Base-by-base conservation (phyloP, 2,113 vertebrate species). In the Dicaeum eximium region DNA sequence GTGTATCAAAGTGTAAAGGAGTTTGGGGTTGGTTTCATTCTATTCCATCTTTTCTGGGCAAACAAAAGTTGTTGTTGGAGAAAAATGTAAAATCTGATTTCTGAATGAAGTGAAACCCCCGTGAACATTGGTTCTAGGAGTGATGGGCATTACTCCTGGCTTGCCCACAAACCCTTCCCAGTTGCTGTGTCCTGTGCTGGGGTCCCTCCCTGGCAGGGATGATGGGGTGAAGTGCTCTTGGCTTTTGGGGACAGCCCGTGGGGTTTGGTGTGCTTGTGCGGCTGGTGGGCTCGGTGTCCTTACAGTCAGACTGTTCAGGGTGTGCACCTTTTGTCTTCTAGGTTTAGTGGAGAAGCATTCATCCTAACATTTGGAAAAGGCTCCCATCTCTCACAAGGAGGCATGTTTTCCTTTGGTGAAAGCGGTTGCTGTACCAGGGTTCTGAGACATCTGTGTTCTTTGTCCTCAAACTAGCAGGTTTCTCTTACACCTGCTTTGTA, bases 231-330 rank as follows among this genome's bases (percentile, higher is more conserved):
- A 9, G 23, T 3, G 37, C 64, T 51, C n/a, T 10, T 4, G 21
- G 2, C 11, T 22, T 33, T 2, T 51, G 62, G 5, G 10, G 4
- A 27, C 45, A 30, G 53, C 40, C 12, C 1, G 0, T 0, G 0
- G 13, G n/a, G 5, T 44, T 54, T 4, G 17, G 13, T 35, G 33
- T 15, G 37, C 6, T 2, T 3, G 23, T 50, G 33, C 1, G 1
- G 2, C 80, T 17, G 7, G 21, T 12, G 33, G 20, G 16, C 71
- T 48, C 4, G 2, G 23, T 7, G 9, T 56, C 56, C 73, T 44
- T 35, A 30, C 54, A 12, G 11, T 31, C 5, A 2, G 23, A 3
- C 35, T 51, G 0, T 4, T 35, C 27, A 30, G 37, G 15, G 7
- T 38, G 44, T 33, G 45, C 7, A 1, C 50, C 66, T 45, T 42